phyloP scores from a whole-genome alignment of 2,113 vertebrate genomes.

The Gallinago paraguaiae region DNA sequence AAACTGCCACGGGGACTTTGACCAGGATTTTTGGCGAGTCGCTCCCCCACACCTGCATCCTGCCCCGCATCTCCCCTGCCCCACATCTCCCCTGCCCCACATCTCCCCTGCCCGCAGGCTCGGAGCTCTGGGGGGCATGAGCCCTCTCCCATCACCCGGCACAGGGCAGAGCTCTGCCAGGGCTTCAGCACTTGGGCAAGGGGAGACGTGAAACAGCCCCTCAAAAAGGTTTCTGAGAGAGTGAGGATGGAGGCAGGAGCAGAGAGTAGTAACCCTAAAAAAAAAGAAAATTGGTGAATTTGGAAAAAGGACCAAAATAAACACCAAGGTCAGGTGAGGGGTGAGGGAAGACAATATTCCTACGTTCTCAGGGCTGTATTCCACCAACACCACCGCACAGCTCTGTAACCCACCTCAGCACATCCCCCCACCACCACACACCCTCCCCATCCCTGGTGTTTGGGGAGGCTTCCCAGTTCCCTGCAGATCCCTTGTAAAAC shows the following conservation, averaged over 20 bases:
- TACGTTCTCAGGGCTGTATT: rapidly evolving
- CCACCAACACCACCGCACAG: neutral
- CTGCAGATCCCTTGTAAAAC: conserved; percentile 53
- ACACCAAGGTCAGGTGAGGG: neutral
- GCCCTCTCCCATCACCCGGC: rapidly evolving
- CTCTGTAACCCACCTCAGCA: neutral
- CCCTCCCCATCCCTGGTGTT: neutral
- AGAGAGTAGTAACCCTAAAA: neutral
- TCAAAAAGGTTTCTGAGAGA: neutral
- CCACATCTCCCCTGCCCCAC: rapidly evolving
- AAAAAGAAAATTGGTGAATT: neutral
- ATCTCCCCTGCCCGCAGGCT: rapidly evolving
- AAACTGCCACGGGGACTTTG: neutral
- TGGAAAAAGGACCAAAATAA: neutral
- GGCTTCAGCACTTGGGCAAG: rapidly evolving
- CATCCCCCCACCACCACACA: rapidly evolving
- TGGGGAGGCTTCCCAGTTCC: neutral
- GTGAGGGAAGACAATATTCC: neutral
- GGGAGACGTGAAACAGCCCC: neutral
- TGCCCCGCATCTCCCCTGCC: too few relatives aligned
- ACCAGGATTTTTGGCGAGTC: neutral
- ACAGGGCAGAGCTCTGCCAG: neutral
- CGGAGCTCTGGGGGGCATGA: neutral
- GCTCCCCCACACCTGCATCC: neutral
- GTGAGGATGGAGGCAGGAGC: too few relatives aligned